These are phyloP conservation scores for Cephalotes varians DNA, from an alignment of 2,888 invertebrate genomes.

Conservation along the genomic window DNA sequence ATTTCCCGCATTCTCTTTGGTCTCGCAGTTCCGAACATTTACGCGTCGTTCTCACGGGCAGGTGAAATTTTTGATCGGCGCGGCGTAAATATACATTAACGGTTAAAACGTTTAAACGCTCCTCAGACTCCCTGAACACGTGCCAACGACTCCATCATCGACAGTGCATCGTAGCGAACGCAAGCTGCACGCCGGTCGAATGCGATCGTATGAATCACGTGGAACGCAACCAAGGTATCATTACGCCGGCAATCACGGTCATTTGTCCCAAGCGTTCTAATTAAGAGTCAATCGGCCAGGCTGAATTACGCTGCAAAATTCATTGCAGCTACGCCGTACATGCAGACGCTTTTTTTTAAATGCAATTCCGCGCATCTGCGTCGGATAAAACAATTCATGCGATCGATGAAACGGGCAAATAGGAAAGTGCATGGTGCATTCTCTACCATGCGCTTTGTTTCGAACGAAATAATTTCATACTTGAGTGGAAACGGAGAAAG, in stretches of 20 bases:
- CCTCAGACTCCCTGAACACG: constrained; percentile 22
- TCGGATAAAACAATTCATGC: constrained; percentile 25
- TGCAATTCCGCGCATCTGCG: constrained; percentile 18
- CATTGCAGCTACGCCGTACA: constrained; percentile 1
- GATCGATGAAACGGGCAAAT: constrained; percentile 13
- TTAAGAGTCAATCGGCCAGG: constrained; percentile 67
- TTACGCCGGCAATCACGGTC: constrained; percentile 74
- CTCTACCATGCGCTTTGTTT: background rate
- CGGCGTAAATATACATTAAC: constrained; percentile 3
- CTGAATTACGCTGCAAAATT: constrained; percentile 60
- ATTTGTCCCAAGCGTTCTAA: constrained; percentile 73
- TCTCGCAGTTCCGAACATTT: background rate
- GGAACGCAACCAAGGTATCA: constrained; percentile 73
- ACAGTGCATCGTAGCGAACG: background rate
- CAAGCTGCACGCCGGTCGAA: constrained; percentile 56
- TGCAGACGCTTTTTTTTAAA: constrained; percentile 26
- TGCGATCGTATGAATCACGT: constrained; percentile 72
- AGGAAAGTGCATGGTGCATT: background rate
- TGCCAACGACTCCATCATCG: constrained; percentile 53
- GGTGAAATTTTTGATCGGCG: background rate
- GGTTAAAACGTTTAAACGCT: constrained; percentile 9
- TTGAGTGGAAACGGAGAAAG: background rate
- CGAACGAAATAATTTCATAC: background rate
- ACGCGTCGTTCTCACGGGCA: background rate
- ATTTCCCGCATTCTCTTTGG: background rate